These are phyloP conservation scores for Ictidomys tridecemlineatus DNA, from an alignment of 2,113 vertebrate species.

Conservation along the genomic window DNA sequence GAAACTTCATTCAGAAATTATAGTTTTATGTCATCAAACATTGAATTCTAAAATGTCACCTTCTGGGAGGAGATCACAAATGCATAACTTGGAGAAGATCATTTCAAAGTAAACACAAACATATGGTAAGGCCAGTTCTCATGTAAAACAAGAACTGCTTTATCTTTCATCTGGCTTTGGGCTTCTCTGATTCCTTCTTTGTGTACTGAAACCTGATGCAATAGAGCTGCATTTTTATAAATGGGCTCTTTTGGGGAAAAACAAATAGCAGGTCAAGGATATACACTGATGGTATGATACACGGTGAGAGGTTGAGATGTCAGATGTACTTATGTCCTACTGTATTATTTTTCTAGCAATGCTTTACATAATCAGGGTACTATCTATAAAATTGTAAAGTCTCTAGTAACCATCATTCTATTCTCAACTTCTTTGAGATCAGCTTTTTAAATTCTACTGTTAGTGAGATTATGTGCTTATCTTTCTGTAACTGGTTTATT, in stretches of 20 bases:
- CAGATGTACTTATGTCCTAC: not conserved
- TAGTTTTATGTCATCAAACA: not conserved
- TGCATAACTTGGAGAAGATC: not conserved
- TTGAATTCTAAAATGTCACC: not conserved
- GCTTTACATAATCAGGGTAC: not conserved
- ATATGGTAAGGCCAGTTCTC: not conserved
- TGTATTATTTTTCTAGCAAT: not conserved
- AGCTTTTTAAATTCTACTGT: no score
- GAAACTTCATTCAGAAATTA: not conserved
- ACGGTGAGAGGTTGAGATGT: not conserved
- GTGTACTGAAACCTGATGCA: not conserved
- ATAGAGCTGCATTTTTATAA: not conserved
- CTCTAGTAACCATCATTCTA: no score
- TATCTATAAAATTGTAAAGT: not conserved
- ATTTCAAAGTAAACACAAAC: not conserved
- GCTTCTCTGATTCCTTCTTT: not conserved
- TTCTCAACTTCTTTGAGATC: no score
- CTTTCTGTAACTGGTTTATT: no score
- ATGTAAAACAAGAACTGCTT: not conserved
- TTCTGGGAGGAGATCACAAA: not conserved
- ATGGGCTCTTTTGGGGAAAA: not conserved
- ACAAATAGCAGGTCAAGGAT: not conserved
- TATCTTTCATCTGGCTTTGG: not conserved
- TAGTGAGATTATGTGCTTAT: no score
- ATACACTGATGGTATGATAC: not conserved